Percentiles rank a stretch among this genome's conserved stretches.
Evolutionary conservation across 1,140 invertebrate species (phyloP).

Genomic region (Ips nitidus): DNA sequence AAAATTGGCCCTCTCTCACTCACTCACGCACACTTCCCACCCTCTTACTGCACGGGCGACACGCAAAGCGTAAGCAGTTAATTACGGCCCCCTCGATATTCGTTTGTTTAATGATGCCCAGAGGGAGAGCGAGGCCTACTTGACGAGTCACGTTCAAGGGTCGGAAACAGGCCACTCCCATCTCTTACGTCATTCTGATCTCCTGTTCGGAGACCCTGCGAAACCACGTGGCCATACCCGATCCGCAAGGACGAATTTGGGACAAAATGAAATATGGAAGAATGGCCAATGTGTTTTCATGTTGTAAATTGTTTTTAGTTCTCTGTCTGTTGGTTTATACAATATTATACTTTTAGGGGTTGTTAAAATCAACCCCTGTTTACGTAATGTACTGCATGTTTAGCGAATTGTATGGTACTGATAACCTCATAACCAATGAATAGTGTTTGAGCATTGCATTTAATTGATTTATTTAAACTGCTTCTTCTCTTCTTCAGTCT

Average conservation of each 20-base stretch:
- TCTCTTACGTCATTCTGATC: constrained; percentile 29
- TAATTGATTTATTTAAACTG: too few relatives aligned
- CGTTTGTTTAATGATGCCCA: constrained; percentile 15
- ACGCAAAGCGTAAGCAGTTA: background rate
- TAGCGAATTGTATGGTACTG: too few relatives aligned
- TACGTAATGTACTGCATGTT: too few relatives aligned
- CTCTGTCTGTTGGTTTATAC: background rate
- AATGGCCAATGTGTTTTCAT: background rate
- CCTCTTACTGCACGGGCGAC: background rate
- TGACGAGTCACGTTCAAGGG: constrained; percentile 33
- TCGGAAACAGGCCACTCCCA: constrained; percentile 32
- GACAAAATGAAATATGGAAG: constrained; percentile 7
- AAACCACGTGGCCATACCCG: constrained; percentile 30
- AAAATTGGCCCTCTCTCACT: background rate
- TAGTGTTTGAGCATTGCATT: too few relatives aligned
- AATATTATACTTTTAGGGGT: background rate
- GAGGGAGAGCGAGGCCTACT: constrained; percentile 21
- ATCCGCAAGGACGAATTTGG: constrained; percentile 29
- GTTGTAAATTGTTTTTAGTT: background rate
- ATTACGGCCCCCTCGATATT: constrained; percentile 8
- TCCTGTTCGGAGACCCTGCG: constrained; percentile 37
- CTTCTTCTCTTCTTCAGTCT: too few relatives aligned
- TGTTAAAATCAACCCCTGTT: too few relatives aligned
- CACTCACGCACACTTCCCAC: background rate
- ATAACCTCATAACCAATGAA: too few relatives aligned